phyloP scores from a whole-genome alignment of 2,888 invertebrate genomes.

The Stenurella melanura region DNA sequence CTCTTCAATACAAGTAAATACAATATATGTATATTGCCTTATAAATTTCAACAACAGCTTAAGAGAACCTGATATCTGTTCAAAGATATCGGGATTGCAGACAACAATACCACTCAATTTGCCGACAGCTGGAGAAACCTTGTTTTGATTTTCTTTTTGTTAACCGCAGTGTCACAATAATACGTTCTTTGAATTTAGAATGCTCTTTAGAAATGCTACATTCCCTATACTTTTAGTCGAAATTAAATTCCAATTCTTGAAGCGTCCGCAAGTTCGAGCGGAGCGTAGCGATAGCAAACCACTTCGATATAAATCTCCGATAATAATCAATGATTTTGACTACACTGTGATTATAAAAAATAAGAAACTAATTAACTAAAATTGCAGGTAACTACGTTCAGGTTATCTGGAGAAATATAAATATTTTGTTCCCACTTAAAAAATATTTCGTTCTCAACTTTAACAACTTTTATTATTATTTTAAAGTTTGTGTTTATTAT shows the following conservation, averaged over 20 bases:
- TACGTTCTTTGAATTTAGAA: slow-evolving; percentile 65
- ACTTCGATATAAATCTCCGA: neutral
- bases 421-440: no score
- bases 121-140: slow-evolving; percentile 59
- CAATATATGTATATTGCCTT: slow-evolving; percentile 69
- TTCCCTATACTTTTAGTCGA: slow-evolving; percentile 10
- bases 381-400: no score
- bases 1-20: slow-evolving; percentile 61
- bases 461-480: no score
- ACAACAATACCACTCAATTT: slow-evolving; percentile 69
- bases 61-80: slow-evolving; percentile 59
- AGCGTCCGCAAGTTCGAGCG: neutral
- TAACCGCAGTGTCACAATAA: slow-evolving; percentile 59
- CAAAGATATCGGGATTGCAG: slow-evolving; percentile 59
- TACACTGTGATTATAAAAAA: no score
- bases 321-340: neutral
- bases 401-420: no score
- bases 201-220: slow-evolving; percentile 18
- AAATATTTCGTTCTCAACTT: no score
- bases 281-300: neutral
- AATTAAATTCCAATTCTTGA: slow-evolving; percentile 29
- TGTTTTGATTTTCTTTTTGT: slow-evolving; percentile 64
- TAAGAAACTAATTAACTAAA: no score
- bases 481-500: no score
- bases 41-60: slow-evolving; percentile 66